A percentile compares a stretch with the other conserved stretches of the same genome.
These are phyloP conservation scores for Trinorchestia longiramus DNA, from an alignment of 1,140 invertebrate species.

Conservation along the genomic window DNA sequence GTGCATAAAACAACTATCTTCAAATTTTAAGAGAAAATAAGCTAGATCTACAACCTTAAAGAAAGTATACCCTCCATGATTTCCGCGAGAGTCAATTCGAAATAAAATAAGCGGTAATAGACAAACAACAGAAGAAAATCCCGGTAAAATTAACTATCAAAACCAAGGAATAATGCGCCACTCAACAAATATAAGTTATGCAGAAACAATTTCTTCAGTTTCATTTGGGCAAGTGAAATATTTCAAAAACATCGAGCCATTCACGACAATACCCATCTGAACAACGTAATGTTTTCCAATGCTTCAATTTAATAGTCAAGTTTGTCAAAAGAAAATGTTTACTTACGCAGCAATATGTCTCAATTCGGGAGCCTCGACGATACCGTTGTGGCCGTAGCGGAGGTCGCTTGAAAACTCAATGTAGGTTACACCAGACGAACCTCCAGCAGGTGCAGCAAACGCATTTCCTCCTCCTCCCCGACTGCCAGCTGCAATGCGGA, in stretches of 20 bases:
- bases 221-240: background rate
- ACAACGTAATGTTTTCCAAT: background rate
- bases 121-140: background rate
- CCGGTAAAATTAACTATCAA: background rate
- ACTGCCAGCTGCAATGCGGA: background rate
- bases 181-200: too few relatives aligned
- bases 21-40: too few relatives aligned
- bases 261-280: background rate
- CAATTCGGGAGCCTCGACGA: constrained; percentile 6
- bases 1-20: too few relatives aligned
- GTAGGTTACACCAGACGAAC: constrained; percentile 21
- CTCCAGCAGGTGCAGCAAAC: background rate
- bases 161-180: background rate
- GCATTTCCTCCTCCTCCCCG: background rate
- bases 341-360: constrained; percentile 12
- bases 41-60: too few relatives aligned
- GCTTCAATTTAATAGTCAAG: background rate
- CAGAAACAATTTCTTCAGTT: too few relatives aligned
- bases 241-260: background rate
- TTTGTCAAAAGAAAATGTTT: background rate
- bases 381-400: background rate
- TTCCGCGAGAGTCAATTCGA: too few relatives aligned
- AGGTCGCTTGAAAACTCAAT: background rate
- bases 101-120: too few relatives aligned
- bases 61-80: too few relatives aligned